Evolutionary conservation across 2,888 invertebrate species (phyloP).

Genomic region (Spicauda simplicius): DNA sequence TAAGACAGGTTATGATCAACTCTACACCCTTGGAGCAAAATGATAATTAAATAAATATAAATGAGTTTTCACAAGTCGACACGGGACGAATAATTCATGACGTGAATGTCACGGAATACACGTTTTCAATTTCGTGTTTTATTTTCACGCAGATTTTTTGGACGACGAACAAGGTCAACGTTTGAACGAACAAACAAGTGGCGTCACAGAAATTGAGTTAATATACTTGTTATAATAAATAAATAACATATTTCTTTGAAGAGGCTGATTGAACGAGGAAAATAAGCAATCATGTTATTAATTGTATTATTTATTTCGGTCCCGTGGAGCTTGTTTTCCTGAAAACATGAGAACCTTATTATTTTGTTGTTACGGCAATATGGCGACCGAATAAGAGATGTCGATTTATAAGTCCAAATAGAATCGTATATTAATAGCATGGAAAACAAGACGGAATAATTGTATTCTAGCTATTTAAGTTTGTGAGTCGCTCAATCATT

Average conservation of each 20-base stretch:
- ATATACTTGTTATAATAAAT: background rate
- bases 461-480: no score
- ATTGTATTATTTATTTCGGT: background rate
- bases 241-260: background rate
- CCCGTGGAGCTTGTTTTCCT: background rate
- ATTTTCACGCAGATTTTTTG: background rate
- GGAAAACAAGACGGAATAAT: no score
- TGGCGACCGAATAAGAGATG: background rate
- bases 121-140: background rate
- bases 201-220: background rate
- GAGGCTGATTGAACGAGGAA: slow-evolving; percentile 4
- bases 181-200: slow-evolving; percentile 37
- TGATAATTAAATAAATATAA: background rate
- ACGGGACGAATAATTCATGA: background rate
- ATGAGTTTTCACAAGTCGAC: background rate
- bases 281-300: slow-evolving; percentile 9
- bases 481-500: no score
- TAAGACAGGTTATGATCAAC: no score
- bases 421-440: no score
- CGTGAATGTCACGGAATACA: background rate
- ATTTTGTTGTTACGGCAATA: background rate
- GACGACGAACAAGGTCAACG: slow-evolving; percentile 17
- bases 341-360: background rate
- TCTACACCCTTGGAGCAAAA: background rate
- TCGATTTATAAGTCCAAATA: no score